These are phyloP conservation scores for Podargus strigoides DNA, from an alignment of 2,797 vertebrate species.

Conservation along the genomic window DNA sequence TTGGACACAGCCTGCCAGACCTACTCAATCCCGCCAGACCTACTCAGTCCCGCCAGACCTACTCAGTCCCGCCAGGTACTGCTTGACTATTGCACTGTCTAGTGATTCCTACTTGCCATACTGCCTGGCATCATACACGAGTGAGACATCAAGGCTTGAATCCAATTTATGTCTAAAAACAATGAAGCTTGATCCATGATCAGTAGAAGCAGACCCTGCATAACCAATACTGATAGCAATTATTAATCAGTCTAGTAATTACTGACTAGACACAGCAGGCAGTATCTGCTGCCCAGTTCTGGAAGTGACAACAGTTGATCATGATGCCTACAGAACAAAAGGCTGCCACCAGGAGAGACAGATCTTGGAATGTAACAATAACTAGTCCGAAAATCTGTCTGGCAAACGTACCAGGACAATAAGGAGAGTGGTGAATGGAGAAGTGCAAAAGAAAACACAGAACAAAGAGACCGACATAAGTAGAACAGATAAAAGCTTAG, in stretches of 20 bases:
- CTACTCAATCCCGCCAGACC: neutral
- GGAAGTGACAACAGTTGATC: neutral
- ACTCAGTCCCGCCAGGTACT: neutral
- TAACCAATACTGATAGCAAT: neutral
- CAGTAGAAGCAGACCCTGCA: neutral
- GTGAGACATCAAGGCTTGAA: neutral
- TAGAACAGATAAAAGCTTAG: neutral
- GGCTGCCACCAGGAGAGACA: neutral
- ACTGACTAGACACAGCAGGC: neutral
- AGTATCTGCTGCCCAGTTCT: neutral
- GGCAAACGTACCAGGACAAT: neutral
- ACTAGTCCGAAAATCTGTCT: neutral
- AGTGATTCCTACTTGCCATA: neutral
- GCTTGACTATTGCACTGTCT: neutral
- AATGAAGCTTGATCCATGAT: neutral
- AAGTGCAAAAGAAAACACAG: neutral
- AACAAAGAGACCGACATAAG: rapidly evolving
- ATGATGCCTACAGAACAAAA: neutral
- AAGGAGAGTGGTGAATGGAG: neutral
- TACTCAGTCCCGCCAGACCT: neutral
- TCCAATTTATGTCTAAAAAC: neutral
- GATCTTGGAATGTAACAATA: neutral
- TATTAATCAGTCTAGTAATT: neutral
- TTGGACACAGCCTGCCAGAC: neutral
- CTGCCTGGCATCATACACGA: neutral